Base-by-base conservation (phyloP, 2,888 invertebrate species). In the Esperia sulphurella region DNA sequence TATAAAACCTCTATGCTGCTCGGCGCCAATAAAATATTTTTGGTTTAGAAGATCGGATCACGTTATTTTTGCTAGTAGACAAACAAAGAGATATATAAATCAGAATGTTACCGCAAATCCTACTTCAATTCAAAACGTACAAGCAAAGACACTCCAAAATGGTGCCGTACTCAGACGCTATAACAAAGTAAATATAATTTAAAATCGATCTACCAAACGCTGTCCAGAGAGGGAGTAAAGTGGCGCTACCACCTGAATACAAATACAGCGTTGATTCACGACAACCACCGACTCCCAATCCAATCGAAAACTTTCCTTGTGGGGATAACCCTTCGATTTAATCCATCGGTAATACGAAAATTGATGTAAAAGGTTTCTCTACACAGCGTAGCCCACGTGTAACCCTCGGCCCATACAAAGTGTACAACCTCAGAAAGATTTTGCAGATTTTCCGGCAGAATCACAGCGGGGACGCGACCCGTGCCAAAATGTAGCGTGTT, bases 321-420 rank as follows among this genome's bases (percentile, higher is more conserved):
- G 41, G 74, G 75, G 73, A 77, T 78, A 80, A 83, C 80, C 83
- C 80, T 79, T 79, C 74, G 79, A 82, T 86, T 85, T 86, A 88
- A 88, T 88, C 87, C 85, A 82, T 88, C 72, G 83, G 83, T 88
- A 88, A 88, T 86, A 84, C 83, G 85, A 88, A 87, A 88, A 88
- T 86, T 87, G 86, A 85, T 85, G 86, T 87, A 83, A 83, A 83
- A 83, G 77, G 79, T 71, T 75, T 68, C 70, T 63, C 76, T 76
- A 65, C 21, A 21, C 79, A 71, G 35, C 73, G 38, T 9, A 10
- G 65, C 65, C 63, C 63, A 71, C 71, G 72, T 67, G 68, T 65
- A 50, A 68, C 59, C 58, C 66, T 68, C 62, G 72, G 72, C 72
- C 78, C 83, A 83, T 83, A 83, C 82, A 79, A 85, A 84, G 73